These are phyloP conservation scores for Prostheceraeus crozeri DNA, from an alignment of 2,888 invertebrate genomes.

Conservation along the genomic window DNA sequence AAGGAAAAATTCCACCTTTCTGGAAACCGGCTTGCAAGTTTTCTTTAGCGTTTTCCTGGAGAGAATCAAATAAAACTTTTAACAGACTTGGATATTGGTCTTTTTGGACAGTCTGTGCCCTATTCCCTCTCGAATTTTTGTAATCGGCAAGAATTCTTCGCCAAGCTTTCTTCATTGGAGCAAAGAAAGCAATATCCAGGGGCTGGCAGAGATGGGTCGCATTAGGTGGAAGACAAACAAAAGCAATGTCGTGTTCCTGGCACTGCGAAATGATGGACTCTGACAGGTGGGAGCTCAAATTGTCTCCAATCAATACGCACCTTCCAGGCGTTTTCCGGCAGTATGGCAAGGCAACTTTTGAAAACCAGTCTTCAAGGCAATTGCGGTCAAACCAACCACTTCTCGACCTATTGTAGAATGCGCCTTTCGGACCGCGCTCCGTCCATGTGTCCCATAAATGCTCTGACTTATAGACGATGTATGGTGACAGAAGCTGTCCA, in stretches of 20 bases:
- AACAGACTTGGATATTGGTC: too few relatives aligned
- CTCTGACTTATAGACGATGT: constrained; percentile 56
- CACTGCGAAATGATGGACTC: constrained; percentile 49
- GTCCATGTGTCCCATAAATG: constrained; percentile 55
- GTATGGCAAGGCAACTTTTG: constrained; percentile 43
- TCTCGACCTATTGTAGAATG: constrained; percentile 51
- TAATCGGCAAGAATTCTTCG: constrained; percentile 10
- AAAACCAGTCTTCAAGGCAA: constrained; percentile 49
- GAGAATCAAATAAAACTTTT: too few relatives aligned
- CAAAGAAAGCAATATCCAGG: constrained; percentile 50
- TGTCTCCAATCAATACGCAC: constrained; percentile 55
- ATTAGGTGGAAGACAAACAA: constrained; percentile 50
- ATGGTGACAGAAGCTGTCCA: constrained; percentile 52
- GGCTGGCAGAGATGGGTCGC: constrained; percentile 51
- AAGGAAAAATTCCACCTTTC: too few relatives aligned
- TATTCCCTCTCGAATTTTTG: too few relatives aligned
- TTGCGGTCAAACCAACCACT: constrained; percentile 49
- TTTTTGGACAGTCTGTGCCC: too few relatives aligned
- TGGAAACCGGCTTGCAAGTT: too few relatives aligned
- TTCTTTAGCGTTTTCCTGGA: too few relatives aligned
- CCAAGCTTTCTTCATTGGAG: constrained; percentile 47
- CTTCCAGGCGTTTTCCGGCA: constrained; percentile 44
- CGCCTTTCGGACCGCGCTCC: constrained; percentile 50
- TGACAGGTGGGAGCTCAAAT: constrained; percentile 45
- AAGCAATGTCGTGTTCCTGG: constrained; percentile 49